Percentiles rank a stretch among this genome's conserved stretches.
phyloP scores from a whole-genome alignment of 2,113 vertebrate species.

The Fregetta grallaria region DNA sequence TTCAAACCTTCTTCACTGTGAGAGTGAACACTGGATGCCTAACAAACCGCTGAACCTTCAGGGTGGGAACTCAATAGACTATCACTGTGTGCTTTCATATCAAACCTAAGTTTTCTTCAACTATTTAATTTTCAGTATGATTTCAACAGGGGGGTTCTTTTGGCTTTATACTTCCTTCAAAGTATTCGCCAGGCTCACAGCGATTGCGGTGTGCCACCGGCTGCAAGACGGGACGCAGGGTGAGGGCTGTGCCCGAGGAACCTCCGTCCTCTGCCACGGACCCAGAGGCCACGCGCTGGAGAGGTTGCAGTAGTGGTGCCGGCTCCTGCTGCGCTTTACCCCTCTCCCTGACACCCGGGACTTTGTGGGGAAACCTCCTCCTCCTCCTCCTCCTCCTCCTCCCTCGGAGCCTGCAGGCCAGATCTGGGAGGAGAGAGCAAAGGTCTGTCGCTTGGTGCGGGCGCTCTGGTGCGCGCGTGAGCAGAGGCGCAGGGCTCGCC shows the following conservation, averaged over 20 bases:
- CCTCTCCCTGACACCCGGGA: neutral
- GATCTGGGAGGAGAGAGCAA: neutral
- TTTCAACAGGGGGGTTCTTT: neutral
- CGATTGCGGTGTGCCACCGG: neutral
- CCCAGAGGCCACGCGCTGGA: rapidly evolving
- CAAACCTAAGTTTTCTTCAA: neutral
- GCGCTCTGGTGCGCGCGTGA: no score
- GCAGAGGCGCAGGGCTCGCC: neutral
- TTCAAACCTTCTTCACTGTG: neutral
- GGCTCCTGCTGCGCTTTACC: neutral
- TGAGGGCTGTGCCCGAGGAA: neutral
- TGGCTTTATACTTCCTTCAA: neutral
- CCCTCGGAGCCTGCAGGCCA: rapidly evolving
- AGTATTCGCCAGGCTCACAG: neutral
- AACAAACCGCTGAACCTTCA: neutral
- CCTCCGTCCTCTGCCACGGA: neutral
- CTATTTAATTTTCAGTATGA: neutral
- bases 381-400: neutral
- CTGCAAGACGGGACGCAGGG: neutral
- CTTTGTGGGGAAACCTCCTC: neutral
- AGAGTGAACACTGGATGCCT: neutral
- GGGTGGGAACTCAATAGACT: neutral
- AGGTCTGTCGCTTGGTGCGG: neutral
- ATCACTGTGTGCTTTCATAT: neutral
- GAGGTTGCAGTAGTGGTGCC: neutral